Conservation (phyloP, 2,888 invertebrate genomes). For the Leptopilina syphax region DNA sequence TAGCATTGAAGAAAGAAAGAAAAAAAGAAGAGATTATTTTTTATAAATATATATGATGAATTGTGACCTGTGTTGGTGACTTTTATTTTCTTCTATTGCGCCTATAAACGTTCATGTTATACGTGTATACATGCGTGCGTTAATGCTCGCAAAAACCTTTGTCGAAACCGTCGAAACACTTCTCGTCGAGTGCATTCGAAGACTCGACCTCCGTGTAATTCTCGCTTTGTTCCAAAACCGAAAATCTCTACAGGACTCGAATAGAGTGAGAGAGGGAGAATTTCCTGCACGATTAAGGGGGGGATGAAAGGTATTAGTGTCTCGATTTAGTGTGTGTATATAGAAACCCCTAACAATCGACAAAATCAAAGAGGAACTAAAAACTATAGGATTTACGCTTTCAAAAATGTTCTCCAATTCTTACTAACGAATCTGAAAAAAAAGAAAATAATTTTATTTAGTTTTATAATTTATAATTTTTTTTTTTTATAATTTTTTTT, state of each 20-base stretch:
- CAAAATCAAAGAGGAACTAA: constrained; percentile 1
- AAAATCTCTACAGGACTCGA: constrained; percentile 48
- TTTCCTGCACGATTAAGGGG: constrained; percentile 17
- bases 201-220: constrained; percentile 52
- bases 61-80: constrained; percentile 33
- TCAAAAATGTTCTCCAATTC: too few relatives aligned
- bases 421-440: too few relatives aligned
- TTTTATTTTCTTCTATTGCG: constrained; percentile 46
- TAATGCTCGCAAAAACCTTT: constrained; percentile 52
- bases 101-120: constrained; percentile 24
- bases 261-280: neutral
- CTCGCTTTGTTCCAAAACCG: constrained; percentile 52
- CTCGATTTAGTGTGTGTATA: constrained; percentile 20
- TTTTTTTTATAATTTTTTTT: too few relatives aligned
- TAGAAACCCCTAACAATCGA: neutral
- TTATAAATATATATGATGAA: too few relatives aligned
- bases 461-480: too few relatives aligned
- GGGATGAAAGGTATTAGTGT: constrained; percentile 21
- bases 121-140: constrained; percentile 50
- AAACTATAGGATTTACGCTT: neutral
- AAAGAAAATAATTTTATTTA: too few relatives aligned
- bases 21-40: too few relatives aligned
- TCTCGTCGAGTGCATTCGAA: constrained; percentile 48
- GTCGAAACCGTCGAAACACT: constrained; percentile 55
- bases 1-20: constrained; percentile 36